Evolutionary conservation across 2,888 invertebrate genomes (phyloP), one percentile per base, ranked within the genome.

Genomic region (Cheilosia variabilis): DNA sequence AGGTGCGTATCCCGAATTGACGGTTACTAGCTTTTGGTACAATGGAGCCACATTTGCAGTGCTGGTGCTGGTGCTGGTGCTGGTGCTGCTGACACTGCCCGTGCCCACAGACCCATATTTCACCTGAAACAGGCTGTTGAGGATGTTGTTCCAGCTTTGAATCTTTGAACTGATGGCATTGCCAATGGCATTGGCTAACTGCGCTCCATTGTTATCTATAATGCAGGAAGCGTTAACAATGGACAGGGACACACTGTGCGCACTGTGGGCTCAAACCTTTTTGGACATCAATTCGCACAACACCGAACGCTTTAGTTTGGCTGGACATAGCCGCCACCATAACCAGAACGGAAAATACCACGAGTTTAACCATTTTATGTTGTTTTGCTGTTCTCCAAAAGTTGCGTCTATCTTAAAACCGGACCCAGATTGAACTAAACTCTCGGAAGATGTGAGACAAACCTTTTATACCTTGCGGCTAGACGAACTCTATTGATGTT

Each of bases 391-490:
- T 7, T 55, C 10, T 41, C 52, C 27, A 31, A 60, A 31, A 47
- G 10, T 22, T 66, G 53, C 79, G 73, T 69, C 79, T 58, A 55
- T 19, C 55, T 75, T 75, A 65, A 84, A 84, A 66, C 75, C 84
- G 69, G 63, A 76, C 58, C 19, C 22, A 47, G 52, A 76, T 60
- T 76, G 41, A 76, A 84, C 65, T 84, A 84, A 84, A 80, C 84
- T 80, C 75, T 69, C 75, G 47, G 66, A 66, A 69, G 60, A 76
- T 27, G 55, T 55, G 65, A 57, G 2, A 15, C 71, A 58, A 80
- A 71, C 63, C 84, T 84, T 84, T 31, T 84, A 84, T 84, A 84
- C 80, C 43, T 60, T 37, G 75, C 71, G 65, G 34, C 57, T 79
- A 62, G 68, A 4, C 15, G 5, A 7, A 27, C 17, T 45, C n/a